Evolutionary conservation across 2,797 vertebrate species (phyloP), one percentile per base, ranked within the genome.

Genomic region (Todus mexicanus): DNA sequence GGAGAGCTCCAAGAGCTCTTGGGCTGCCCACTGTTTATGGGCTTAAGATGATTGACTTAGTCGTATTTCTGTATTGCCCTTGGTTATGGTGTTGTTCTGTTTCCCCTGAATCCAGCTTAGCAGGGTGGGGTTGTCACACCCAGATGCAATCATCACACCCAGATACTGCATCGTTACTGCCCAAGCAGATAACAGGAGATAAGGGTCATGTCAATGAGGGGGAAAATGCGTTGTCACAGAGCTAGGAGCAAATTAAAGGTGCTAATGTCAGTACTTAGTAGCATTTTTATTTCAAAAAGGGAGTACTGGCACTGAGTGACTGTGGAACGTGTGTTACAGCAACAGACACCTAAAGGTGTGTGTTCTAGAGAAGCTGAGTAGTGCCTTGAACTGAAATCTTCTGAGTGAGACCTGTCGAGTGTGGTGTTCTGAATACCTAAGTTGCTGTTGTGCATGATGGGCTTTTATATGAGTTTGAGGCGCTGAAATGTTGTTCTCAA

Each of bases 291-390:
- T 22, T 12, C 15, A 27, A 56, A 14, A 23, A 23, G 17, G 50
- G 3, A 47, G 9, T 54, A 40, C 11, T 59, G 23, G 12, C 42
- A n/a, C 14, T 29, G 21, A 3, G 10, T 84, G n/a, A 43, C 33
- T 6, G 1, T 16, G 0, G 0, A 35, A 64, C 29, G 15, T 4
- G 3, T 1, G 0, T 40, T 61, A 22, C 25, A 21, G 56, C 22
- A 25, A 0, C 20, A 48, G 38, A 43, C 9, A 22, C 5, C 48
- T 73, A 45, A 71, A 87, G 7, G 18, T 57, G 5, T 78, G 12
- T 60, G 22, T 64, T 87, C 26, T 37, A 42, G 27, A 80, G 76
- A 42, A 60, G 27, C 17, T 59, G 26, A 38, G 27, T 22, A 51
- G 9, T 29, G 42, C 23, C 23, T 87, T 76, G 22, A 64, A 2